phyloP scores from a whole-genome alignment of 2,797 vertebrate genomes.

The Craterocephalus amniculus region DNA sequence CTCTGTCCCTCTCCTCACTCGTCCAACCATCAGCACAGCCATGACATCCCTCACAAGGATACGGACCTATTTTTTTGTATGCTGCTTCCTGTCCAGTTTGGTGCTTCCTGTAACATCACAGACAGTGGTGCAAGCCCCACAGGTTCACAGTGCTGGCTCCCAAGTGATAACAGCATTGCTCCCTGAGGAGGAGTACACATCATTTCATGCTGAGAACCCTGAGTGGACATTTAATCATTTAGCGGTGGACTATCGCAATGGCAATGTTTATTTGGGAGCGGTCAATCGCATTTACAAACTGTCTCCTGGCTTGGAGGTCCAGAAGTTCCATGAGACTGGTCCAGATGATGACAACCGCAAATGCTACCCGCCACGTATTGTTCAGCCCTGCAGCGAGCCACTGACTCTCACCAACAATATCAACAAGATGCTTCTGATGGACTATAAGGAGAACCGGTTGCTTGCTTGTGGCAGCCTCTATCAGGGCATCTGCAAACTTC shows the following conservation, averaged over 20 bases:
- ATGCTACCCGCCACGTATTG: slow-evolving; percentile 96
- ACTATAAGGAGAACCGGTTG: slow-evolving; percentile 95
- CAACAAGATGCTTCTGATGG: slow-evolving; percentile 98
- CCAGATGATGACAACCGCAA: slow-evolving; percentile 97
- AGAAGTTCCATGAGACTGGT: slow-evolving; percentile 94
- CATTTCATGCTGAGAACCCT: slow-evolving; percentile 87
- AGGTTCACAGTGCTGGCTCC: slow-evolving; percentile 61
- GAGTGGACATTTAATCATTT: slow-evolving; percentile 96
- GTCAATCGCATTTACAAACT: slow-evolving; percentile 99
- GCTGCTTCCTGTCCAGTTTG: slow-evolving; percentile 85
- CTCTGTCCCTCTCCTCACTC: slow-evolving; percentile 63
- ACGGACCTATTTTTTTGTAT: slow-evolving; percentile 88
- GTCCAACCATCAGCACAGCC: slow-evolving; percentile 63
- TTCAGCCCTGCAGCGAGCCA: slow-evolving; percentile 95
- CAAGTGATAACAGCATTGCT: slow-evolving; percentile 80
- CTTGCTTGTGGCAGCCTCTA: slow-evolving; percentile 97
- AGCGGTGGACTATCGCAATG: slow-evolving; percentile 94
- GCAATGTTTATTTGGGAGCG: slow-evolving; percentile 94
- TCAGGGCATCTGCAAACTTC: slow-evolving; percentile 97
- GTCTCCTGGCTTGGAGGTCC: slow-evolving; percentile 88
- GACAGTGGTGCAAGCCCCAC: slow-evolving; percentile 71
- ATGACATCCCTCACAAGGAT: slow-evolving; percentile 86
- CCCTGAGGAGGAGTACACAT: slow-evolving; percentile 84
- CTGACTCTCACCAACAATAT: slow-evolving; percentile 94
- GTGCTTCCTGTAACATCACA: slow-evolving; percentile 75